These are phyloP conservation scores for Gila robusta DNA, from an alignment of 2,797 vertebrate species.

Conservation along the genomic window DNA sequence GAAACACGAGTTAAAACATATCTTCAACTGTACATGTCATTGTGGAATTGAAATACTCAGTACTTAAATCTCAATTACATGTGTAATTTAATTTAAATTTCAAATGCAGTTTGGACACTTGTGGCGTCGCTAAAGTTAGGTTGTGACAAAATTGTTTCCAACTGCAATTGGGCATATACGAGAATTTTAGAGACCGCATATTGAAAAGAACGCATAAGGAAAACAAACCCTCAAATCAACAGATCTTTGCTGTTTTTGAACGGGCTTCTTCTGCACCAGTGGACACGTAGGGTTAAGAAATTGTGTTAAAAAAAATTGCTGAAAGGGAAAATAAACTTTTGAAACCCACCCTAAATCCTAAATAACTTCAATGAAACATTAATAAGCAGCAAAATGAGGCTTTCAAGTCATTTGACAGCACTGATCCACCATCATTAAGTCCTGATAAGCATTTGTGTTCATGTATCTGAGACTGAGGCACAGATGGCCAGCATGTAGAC, in stretches of 20 bases:
- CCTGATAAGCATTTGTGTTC: conserved; percentile 8
- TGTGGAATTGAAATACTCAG: background rate
- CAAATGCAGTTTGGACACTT: background rate
- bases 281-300: background rate
- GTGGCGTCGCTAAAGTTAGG: background rate
- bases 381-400: conserved; percentile 10
- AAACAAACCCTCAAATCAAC: too few species aligned
- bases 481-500: conserved; percentile 36
- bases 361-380: conserved; percentile 10
- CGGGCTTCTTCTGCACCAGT: too few species aligned
- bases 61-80: background rate
- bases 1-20: background rate
- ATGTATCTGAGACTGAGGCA: background rate
- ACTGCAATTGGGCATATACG: too few species aligned
- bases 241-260: background rate
- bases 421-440: conserved; percentile 41
- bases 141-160: background rate
- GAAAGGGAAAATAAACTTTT: conserved; percentile 9
- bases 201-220: background rate
- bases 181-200: background rate
- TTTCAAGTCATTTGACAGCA: background rate
- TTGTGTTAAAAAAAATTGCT: background rate
- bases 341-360: background rate
- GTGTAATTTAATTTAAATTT: background rate
- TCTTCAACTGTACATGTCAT: background rate